phyloP scores from a whole-genome alignment of 2,113 vertebrate species.

The Delphinus delphis region DNA sequence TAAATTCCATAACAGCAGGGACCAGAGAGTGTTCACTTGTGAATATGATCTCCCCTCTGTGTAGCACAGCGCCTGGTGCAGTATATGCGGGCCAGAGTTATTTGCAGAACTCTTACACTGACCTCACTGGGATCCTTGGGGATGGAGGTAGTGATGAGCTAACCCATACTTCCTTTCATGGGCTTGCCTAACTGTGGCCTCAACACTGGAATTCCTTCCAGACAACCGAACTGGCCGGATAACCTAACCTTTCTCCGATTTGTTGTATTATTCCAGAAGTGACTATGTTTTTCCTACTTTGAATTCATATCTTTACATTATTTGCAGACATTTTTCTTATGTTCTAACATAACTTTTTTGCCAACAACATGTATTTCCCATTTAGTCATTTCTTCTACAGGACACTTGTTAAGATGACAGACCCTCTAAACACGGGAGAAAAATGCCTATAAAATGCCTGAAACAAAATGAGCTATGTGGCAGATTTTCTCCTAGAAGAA shows the following conservation, averaged over 20 bases:
- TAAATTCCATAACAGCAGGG: background rate
- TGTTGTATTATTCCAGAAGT: background rate
- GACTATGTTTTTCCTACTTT: background rate
- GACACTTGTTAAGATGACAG: background rate
- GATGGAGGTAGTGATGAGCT: background rate
- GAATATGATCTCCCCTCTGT: background rate
- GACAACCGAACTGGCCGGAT: background rate
- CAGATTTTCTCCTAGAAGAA: constrained; percentile 44
- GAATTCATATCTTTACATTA: background rate
- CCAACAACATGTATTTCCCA: background rate
- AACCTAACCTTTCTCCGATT: background rate
- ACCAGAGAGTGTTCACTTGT: background rate
- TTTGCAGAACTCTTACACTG: background rate
- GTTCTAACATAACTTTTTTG: background rate
- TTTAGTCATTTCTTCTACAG: background rate
- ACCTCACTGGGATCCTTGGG: background rate
- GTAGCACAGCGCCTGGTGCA: background rate
- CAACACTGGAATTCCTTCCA: background rate
- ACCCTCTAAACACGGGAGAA: background rate
- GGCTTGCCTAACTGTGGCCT: background rate
- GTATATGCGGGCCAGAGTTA: background rate
- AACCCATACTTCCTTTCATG: background rate
- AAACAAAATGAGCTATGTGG: background rate
- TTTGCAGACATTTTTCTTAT: background rate
- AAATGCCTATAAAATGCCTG: background rate